Evolutionary conservation across 2,113 vertebrate species (phyloP), one percentile per base, ranked within the genome.

Genomic region (Variabilichromis moorii): DNA sequence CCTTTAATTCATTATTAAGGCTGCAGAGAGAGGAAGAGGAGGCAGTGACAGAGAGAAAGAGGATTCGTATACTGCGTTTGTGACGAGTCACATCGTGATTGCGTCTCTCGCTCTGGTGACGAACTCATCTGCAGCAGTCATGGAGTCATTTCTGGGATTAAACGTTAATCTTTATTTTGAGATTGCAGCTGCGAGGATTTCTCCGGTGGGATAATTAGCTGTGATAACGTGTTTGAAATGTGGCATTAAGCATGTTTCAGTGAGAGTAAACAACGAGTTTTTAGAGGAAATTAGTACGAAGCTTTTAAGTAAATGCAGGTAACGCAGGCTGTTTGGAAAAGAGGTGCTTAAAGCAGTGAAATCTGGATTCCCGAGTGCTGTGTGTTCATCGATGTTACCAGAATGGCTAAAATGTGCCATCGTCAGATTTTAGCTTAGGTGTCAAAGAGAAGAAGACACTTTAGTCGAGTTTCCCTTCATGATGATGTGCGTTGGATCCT

Each of bases 1-100:
- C 45, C 45, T 78, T 78, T 50, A 78, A 51, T 78, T 78, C 73
- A 78, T 78, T 50, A n/a, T 51, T 78, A 31, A 51, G 26, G 45
- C 45, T 51, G 73, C 45, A 33, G 10, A 78, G 45, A 78, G 73
- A 78, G 42, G 71, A 78, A 47, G 71, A 31, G 16, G 42, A 76
- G 42, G 66, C 21, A 19, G 16, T 0, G 42, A 31, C 7, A 76
- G 40, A 28, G 14, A 76, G 1, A 42, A 50, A 28, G 45, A 12
- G 24, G 9, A 31, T 19, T 76, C 16, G 24, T 76, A 28, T 19
- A 5, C 71, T 47, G 40, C 9, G 4, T 76, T 76, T 76, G 4
- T 47, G 21, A 76, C 9, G 9, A 50, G 24, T 78, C 71, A 0
- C 35, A 8, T 24, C 66, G 0, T 7, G 68, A 73, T 51, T 31